These are phyloP conservation scores for Camponotus floridanus DNA, from an alignment of 1,140 invertebrate genomes.

Conservation along the genomic window DNA sequence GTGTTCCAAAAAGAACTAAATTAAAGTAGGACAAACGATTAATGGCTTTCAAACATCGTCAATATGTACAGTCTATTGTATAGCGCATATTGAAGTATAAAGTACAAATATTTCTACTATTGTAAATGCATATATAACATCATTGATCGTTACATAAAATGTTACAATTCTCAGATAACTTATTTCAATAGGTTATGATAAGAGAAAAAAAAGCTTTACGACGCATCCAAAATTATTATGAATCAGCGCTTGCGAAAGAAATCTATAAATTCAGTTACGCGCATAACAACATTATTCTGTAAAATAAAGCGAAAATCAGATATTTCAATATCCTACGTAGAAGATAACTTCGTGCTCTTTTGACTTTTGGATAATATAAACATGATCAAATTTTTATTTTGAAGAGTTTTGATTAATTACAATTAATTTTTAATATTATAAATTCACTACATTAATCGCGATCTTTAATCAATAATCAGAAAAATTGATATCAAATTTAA, in stretches of 20 bases:
- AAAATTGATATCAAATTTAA: background rate
- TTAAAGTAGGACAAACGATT: conserved; percentile 52
- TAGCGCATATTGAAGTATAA: background rate
- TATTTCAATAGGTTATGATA: background rate
- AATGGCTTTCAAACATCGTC: conserved; percentile 29
- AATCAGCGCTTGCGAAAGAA: background rate
- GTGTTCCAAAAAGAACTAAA: conserved; percentile 41
- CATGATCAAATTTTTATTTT: background rate
- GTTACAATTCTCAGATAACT: conserved; percentile 17
- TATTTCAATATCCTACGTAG: conserved; percentile 6
- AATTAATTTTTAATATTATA: conserved; percentile 9
- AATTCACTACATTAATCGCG: background rate
- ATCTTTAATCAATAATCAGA: no score
- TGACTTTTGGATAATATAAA: no score
- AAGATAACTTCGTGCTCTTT: no score
- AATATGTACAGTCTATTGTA: background rate
- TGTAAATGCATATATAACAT: background rate
- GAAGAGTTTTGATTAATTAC: background rate
- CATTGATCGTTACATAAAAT: background rate
- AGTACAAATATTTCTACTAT: conserved; percentile 13
- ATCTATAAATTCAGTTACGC: background rate
- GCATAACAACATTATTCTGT: background rate
- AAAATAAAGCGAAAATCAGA: background rate
- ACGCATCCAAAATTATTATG: background rate
- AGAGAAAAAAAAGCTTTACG: background rate